Evolutionary conservation across 2,113 vertebrate genomes (phyloP), one percentile per base, ranked within the genome.

Genomic region (Sylvilagus bachmani): DNA sequence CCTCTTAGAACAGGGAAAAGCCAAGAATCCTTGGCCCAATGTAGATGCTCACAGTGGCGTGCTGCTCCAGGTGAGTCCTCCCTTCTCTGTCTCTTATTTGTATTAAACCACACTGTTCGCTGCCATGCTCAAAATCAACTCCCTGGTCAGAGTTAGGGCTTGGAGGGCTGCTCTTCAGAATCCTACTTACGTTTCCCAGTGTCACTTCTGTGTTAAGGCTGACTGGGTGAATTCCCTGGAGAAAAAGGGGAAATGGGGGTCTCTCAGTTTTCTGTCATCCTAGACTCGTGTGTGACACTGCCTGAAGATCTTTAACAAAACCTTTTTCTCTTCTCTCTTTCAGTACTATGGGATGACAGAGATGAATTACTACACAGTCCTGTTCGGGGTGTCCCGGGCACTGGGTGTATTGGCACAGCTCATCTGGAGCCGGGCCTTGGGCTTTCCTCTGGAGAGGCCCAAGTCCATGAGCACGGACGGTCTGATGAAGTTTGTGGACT

Each of bases 311-410:
- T 91, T 58, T 71, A 86, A 93, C 58, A 70, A 66, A 70, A 51
- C 6, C 6, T 79, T 90, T 81, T 88, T 91, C 70, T 94, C 58
- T 95, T 94, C 69, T 82, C 4, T 21, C 71, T 92, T 91, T 4
- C 98, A 99, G 99, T 99, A 99, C 97, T 99, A 99, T 0, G 99
- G 99, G 49, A 99, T 99, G 99, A 99, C 98, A 21, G 99, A 99
- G 98, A 99, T 99, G 99, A 99, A 99, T 93, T 99, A 99, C 98
- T 99, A 99, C 98, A 99, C 99, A 0, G 99, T 99, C 97, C 98
- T 99, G 62, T 99, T 99, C 0, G 99, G 99, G 0, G 99, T 99
- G 51, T 99, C 99, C 10, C 98, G 99, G 10, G 99, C 99, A 0
- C 98, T 99, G 55, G 99, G 99, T 0, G 99, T 99, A 6, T 98